Conservation (phyloP, 2,888 invertebrate genomes). For the Siphonodentalium dalli region DNA sequence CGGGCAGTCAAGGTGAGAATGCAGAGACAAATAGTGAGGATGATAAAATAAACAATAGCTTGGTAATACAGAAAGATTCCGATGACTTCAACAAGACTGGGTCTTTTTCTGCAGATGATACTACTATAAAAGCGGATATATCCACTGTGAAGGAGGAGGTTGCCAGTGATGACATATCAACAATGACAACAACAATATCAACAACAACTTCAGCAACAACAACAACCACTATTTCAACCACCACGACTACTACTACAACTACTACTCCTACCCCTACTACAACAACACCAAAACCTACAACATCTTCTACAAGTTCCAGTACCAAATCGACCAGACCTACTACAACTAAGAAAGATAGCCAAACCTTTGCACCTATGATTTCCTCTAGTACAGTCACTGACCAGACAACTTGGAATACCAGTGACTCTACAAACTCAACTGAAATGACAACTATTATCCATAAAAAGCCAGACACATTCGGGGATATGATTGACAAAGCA, state of each 20-base stretch:
- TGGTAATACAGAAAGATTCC: background rate
- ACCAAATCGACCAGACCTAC: constrained; percentile 15
- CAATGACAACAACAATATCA: constrained; percentile 4
- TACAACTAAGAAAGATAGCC: constrained; percentile 25
- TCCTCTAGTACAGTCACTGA: background rate
- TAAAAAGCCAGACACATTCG: constrained; percentile 35
- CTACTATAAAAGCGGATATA: too few relatives aligned
- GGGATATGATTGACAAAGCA: constrained; percentile 31
- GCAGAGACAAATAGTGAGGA: too few relatives aligned
- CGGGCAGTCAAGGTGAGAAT: too few relatives aligned
- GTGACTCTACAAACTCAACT: background rate
- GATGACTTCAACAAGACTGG: too few relatives aligned
- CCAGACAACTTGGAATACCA: background rate
- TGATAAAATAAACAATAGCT: too few relatives aligned
- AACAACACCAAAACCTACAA: constrained; percentile 9
- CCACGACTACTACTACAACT: constrained; percentile 12
- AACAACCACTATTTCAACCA: constrained; percentile 8
- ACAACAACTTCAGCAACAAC: constrained; percentile 6
- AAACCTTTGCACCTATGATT: too few relatives aligned
- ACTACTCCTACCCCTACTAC: constrained; percentile 8
- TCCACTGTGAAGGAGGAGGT: too few relatives aligned
- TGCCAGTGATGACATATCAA: background rate
- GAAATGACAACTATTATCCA: too few relatives aligned
- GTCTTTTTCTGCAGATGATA: too few relatives aligned
- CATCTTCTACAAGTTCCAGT: constrained; percentile 1